Evolutionary conservation across 1,140 invertebrate species (phyloP).

Genomic region (Lepidurus arcticus): DNA sequence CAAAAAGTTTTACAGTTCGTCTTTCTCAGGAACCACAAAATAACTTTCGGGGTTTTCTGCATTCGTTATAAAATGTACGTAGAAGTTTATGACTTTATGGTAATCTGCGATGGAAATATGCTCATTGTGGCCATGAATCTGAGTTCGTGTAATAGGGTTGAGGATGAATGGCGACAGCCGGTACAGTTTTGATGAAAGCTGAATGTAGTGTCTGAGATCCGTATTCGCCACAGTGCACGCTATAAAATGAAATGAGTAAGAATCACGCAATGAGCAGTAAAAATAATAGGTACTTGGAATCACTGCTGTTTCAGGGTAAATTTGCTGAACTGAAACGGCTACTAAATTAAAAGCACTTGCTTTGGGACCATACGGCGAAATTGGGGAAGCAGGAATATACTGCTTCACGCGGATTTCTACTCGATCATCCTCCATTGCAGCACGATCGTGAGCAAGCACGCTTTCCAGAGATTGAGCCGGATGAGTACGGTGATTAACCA

Average conservation of each 20-base stretch:
- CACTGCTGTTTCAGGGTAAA: conserved; percentile 47
- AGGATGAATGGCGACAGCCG: conserved; percentile 50
- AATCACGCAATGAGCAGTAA: conserved; percentile 23
- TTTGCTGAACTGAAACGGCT: conserved; percentile 47
- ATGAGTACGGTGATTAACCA: conserved; percentile 54
- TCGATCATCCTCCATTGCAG: conserved; percentile 48
- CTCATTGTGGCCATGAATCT: conserved; percentile 54
- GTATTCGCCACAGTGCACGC: conserved; percentile 52
- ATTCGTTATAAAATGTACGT: conserved; percentile 51
- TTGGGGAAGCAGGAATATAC: conserved; percentile 45
- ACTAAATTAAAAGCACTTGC: conserved; percentile 49
- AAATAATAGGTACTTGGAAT: conserved; percentile 46
- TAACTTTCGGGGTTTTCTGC: conserved; percentile 42
- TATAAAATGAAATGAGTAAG: conserved; percentile 38
- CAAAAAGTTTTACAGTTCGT: neutral
- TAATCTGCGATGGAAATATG: conserved; percentile 50
- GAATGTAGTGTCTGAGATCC: conserved; percentile 51
- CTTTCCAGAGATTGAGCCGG: conserved; percentile 49
- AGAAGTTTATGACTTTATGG: conserved; percentile 51
- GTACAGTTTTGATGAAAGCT: conserved; percentile 50
- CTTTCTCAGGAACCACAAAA: neutral
- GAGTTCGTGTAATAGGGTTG: conserved; percentile 43
- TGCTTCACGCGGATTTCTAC: conserved; percentile 45
- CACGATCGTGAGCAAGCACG: conserved; percentile 49
- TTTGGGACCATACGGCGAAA: conserved; percentile 47